Evolutionary conservation across 2,888 invertebrate genomes (phyloP), one percentile per base, ranked within the genome.

Genomic region (Coenonympha glycerion): DNA sequence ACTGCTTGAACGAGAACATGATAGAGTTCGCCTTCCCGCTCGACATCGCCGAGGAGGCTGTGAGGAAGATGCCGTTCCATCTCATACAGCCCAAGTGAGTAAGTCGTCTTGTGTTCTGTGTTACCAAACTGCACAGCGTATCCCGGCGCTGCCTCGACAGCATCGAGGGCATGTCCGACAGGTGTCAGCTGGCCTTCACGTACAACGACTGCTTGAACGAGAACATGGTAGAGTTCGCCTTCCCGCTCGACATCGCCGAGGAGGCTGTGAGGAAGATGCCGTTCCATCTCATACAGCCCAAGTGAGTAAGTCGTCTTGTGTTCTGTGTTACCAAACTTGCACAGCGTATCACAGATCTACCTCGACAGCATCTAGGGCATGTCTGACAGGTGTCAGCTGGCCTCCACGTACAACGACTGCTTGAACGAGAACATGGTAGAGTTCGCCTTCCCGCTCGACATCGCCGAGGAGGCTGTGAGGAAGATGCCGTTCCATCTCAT

Each of bases 401-500:
- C 84, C 0, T 85, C 86, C 0, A 82, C 83, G 0, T 87, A 86
- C 63, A 86, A 85, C 39, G 85, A 86, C 61, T 86, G 86, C 47
- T 56, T 86, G 6, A 86, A 86, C 26, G 85, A 85, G 40, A 86
- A 85, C 55, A 86, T 86, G 86, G 63, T 76, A 13, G 87, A 86
- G 37, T 86, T 87, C 40, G 76, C 84, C 0, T 87, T 87, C 47
- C 86, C 87, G 0, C 59, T 85, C 1, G 86, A 86, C 3, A 74
- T 87, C 2, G 86, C 85, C 3, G 85, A 85, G 39, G 85, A 86
- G 45, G 84, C 80, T 0, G 85, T 85, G 0, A 72, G 79, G 28
- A 85, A 85, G 61, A 85, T 86, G 85, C 86, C 87, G 0, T 87
- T 85, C 48, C 87, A 86, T 65, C 67, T 86, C 2, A 83, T 84